These are phyloP conservation scores for Actinernus sp. DNA, from an alignment of 92 coral and sea anemone genomes.

Conservation along the genomic window DNA sequence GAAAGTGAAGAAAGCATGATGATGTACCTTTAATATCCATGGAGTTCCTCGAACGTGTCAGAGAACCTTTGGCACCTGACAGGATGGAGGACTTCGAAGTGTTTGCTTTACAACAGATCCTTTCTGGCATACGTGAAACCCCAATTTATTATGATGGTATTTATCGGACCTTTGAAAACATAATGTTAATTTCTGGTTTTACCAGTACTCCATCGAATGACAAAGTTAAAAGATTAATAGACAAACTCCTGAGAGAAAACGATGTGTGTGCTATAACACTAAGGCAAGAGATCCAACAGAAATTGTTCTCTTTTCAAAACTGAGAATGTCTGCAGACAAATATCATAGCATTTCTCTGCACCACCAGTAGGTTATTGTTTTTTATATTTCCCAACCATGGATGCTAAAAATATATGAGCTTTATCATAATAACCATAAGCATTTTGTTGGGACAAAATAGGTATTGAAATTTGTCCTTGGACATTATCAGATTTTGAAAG, in stretches of 20 bases:
- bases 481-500: too few species aligned
- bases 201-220: constrained; percentile 1
- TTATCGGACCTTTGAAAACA: constrained; percentile 9
- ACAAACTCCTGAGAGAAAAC: constrained; percentile 5
- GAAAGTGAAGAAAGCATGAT: constrained; percentile 60
- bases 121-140: not conserved
- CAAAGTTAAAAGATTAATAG: constrained; percentile 21
- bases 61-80: constrained; percentile 45
- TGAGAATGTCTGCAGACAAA: too few species aligned
- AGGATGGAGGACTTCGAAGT: constrained; percentile 46
- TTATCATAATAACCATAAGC: too few species aligned
- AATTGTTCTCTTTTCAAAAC: too few species aligned
- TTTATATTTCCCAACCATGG: too few species aligned
- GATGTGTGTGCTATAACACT: constrained; percentile 9
- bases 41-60: constrained; percentile 26
- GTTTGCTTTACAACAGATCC: constrained; percentile 37
- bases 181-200: constrained; percentile 14
- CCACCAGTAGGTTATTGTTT: too few species aligned
- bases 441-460: too few species aligned
- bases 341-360: too few species aligned
- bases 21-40: constrained; percentile 37
- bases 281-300: constrained; percentile 7
- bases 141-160: constrained; percentile 27
- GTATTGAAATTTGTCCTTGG: too few species aligned
- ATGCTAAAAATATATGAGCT: too few species aligned